A percentile compares a stretch with the other conserved stretches of the same genome.
Conservation (phyloP, 2,797 vertebrate species). For the Crenuchus spilurus region DNA sequence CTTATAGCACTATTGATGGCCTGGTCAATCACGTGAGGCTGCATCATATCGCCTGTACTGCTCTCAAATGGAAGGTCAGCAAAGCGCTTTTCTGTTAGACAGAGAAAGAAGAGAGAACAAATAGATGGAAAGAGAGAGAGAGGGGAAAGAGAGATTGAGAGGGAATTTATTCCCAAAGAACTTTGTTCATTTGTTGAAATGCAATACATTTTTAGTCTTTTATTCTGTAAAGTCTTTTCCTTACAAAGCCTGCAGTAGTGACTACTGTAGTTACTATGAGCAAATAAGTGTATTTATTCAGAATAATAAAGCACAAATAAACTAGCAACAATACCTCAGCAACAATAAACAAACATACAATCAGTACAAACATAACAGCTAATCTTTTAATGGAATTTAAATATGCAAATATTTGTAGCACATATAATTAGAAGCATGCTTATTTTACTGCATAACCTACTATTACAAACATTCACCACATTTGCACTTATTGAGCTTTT, state of each 20-base stretch:
- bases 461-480: not conserved
- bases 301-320: too few relatives aligned
- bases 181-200: not conserved
- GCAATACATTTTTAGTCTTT: not conserved
- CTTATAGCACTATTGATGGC: slow-evolving; percentile 99
- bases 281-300: too few relatives aligned
- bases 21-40: slow-evolving; percentile 96
- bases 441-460: not conserved
- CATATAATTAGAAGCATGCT: not conserved
- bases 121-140: slow-evolving; percentile 48
- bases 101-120: slow-evolving; percentile 47
- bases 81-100: slow-evolving; percentile 93
- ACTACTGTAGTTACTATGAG: too few relatives aligned
- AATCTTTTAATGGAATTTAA: too few relatives aligned
- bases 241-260: too few relatives aligned
- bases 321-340: too few relatives aligned
- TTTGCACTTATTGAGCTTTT: not conserved
- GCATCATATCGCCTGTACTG: slow-evolving; percentile 86
- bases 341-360: too few relatives aligned
- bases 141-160: not conserved
- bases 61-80: slow-evolving; percentile 88
- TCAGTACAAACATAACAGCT: too few relatives aligned
- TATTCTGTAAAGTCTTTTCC: too few relatives aligned
- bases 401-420: too few relatives aligned
- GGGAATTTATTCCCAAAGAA: not conserved